A percentile compares a stretch with the other conserved stretches of the same genome.
These are phyloP conservation scores for Betta splendens DNA, from an alignment of 2,797 vertebrate genomes.

Conservation along the genomic window DNA sequence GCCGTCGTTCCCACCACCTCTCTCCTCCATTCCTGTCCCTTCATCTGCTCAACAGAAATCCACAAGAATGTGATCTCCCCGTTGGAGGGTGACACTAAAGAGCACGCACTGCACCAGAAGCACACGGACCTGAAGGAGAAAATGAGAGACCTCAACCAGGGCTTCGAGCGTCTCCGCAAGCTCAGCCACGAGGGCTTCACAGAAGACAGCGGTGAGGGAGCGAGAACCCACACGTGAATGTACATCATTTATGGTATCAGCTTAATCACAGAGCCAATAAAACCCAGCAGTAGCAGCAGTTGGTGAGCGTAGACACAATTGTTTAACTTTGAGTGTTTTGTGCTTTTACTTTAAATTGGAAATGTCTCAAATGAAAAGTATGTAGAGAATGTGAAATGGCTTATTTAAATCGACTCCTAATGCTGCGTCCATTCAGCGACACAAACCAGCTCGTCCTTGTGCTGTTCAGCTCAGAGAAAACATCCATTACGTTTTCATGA, in stretches of 20 bases:
- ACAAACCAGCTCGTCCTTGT: constrained; percentile 12
- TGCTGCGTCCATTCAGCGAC: background rate
- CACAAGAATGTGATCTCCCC: constrained; percentile 91
- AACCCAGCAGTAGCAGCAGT: background rate
- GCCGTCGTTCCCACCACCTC: background rate
- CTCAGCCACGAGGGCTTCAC: constrained; percentile 92
- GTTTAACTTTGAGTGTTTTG: constrained; percentile 14
- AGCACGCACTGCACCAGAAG: constrained; percentile 82
- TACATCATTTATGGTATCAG: constrained; percentile 27
- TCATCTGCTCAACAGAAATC: constrained; percentile 75
- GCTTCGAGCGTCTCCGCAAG: constrained; percentile 90
- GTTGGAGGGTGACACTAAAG: constrained; percentile 82
- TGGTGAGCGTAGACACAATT: background rate
- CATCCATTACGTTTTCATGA: background rate
- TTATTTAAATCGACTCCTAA: constrained; percentile 7
- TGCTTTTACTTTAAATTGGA: constrained; percentile 20
- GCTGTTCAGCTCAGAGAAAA: background rate
- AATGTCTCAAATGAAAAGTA: background rate
- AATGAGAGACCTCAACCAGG: constrained; percentile 90
- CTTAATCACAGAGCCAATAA: constrained; percentile 38
- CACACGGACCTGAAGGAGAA: constrained; percentile 91
- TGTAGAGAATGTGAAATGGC: background rate
- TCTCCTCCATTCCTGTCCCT: background rate
- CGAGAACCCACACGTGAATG: background rate
- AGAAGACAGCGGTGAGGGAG: constrained; percentile 82